These are phyloP conservation scores for Ashinkailepas kermadecensis DNA, from an alignment of 2,888 invertebrate species.

Conservation along the genomic window DNA sequence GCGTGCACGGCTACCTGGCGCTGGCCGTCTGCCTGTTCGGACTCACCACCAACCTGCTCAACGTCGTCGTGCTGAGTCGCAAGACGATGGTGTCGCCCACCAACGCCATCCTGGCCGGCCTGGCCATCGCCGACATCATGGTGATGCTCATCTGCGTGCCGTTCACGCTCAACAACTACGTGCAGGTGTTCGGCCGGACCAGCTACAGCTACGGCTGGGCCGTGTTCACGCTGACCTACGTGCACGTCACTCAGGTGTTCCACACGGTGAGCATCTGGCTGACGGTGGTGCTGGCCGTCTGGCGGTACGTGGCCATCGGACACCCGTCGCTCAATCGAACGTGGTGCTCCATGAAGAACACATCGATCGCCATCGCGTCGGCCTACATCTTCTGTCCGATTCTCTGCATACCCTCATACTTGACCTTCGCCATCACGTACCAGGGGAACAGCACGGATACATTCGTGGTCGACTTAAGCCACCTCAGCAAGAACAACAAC, in stretches of 20 bases:
- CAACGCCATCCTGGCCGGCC: slow-evolving; percentile 78
- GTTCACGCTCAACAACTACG: slow-evolving; percentile 71
- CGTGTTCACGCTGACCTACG: slow-evolving; percentile 79
- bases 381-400: slow-evolving; percentile 49
- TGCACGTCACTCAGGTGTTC: slow-evolving; percentile 75
- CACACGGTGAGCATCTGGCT: slow-evolving; percentile 90
- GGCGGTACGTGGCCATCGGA: slow-evolving; percentile 80
- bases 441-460: slow-evolving; percentile 18
- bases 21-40: slow-evolving; percentile 82
- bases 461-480: slow-evolving; percentile 62
- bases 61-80: slow-evolving; percentile 79
- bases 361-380: slow-evolving; percentile 62
- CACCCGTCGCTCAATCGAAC: slow-evolving; percentile 69
- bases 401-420: slow-evolving; percentile 32
- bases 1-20: slow-evolving; percentile 75
- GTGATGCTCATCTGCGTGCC: slow-evolving; percentile 86
- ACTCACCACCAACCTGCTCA: slow-evolving; percentile 81
- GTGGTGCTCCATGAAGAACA: slow-evolving; percentile 74
- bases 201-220: slow-evolving; percentile 72
- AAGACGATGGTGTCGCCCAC: slow-evolving; percentile 86
- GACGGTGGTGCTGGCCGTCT: slow-evolving; percentile 84
- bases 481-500: slow-evolving; percentile 52
- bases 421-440: slow-evolving; percentile 30
- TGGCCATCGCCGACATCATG: slow-evolving; percentile 86
- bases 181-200: slow-evolving; percentile 44